Evolutionary conservation across 53 echinoderm and acorn worm species (phyloP).

Genomic region (Crossaster papposus): DNA sequence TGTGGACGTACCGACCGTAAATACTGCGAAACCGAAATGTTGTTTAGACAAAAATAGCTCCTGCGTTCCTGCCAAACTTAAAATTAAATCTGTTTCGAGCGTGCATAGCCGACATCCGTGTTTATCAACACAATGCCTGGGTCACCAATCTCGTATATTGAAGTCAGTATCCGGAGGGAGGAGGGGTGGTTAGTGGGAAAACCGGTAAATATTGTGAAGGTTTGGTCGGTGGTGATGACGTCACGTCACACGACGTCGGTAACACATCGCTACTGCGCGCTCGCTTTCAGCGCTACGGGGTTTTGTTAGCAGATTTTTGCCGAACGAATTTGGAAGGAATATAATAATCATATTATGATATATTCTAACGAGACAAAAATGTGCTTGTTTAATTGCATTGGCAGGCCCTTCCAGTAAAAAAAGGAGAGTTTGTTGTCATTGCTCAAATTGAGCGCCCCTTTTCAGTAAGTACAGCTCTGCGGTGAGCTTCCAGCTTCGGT

Average conservation of each 20-base stretch:
- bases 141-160: background rate
- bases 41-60: background rate
- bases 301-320: background rate
- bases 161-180: background rate
- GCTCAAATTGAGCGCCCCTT: too few species aligned
- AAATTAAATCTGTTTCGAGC: background rate
- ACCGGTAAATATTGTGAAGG: constrained; percentile 22
- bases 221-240: background rate
- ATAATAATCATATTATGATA: too few species aligned
- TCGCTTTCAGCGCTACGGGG: background rate
- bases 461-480: too few species aligned
- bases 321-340: too few species aligned
- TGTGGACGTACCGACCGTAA: background rate
- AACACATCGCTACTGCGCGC: background rate
- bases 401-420: too few species aligned
- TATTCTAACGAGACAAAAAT: too few species aligned
- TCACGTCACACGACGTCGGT: constrained; percentile 6
- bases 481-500: too few species aligned
- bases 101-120: background rate
- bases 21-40: background rate
- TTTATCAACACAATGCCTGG: background rate
- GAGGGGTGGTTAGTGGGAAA: background rate
- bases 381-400: too few species aligned
- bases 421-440: too few species aligned
- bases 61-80: constrained; percentile 1